These are phyloP conservation scores for Ia io DNA, from an alignment of 2,113 vertebrate genomes.

Conservation along the genomic window DNA sequence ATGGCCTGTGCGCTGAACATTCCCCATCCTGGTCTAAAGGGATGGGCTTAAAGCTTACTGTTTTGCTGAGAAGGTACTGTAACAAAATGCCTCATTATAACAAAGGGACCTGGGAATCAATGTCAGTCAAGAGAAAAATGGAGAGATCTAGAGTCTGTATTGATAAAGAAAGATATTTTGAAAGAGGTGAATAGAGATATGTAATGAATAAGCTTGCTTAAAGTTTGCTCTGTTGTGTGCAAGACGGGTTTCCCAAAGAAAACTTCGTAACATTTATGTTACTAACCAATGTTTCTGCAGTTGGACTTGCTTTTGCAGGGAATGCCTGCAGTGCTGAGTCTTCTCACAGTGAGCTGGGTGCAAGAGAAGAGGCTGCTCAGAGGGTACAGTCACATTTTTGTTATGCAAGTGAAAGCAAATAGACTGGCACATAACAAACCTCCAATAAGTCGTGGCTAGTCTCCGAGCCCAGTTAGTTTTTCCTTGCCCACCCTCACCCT, in stretches of 20 bases:
- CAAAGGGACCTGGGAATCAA: neutral
- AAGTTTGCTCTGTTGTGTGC: neutral
- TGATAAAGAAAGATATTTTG: neutral
- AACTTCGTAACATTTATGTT: neutral
- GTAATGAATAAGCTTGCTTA: neutral
- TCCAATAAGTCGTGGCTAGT: neutral
- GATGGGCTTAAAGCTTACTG: neutral
- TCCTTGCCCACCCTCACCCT: neutral
- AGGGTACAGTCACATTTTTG: neutral
- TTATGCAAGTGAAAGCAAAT: neutral
- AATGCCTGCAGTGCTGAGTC: neutral
- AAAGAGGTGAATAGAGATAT: neutral
- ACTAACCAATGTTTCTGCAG: neutral
- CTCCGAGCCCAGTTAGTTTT: neutral
- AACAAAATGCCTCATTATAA: neutral
- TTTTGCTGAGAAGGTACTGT: neutral
- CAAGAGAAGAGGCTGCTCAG: neutral
- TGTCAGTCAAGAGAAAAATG: neutral
- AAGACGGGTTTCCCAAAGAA: neutral
- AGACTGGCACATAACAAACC: neutral
- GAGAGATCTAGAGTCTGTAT: neutral
- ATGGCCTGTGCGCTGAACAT: no score
- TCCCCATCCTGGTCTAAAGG: neutral
- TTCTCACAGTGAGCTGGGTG: neutral
- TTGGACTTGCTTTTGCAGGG: neutral